A percentile compares a stretch with the other conserved stretches of the same genome.
phyloP scores from a whole-genome alignment of 2,888 invertebrate genomes.

The Scotopteryx bipunctaria region DNA sequence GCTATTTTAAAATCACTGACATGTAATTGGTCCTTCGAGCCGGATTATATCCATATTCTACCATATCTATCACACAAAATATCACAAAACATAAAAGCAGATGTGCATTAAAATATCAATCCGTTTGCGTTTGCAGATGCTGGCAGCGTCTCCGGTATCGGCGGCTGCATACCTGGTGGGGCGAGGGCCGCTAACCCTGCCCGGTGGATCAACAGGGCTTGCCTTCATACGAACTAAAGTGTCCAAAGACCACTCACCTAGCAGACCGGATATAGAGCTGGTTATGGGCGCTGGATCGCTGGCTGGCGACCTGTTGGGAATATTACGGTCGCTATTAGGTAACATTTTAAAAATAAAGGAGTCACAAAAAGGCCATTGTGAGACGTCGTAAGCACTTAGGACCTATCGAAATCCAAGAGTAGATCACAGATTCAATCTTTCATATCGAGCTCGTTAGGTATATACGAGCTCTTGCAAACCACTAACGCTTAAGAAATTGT shows the following conservation, averaged over 20 bases:
- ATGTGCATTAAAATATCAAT: too few relatives aligned
- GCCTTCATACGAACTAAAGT: conserved; percentile 89
- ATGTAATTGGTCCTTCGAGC: conserved; percentile 5
- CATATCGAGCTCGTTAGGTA: too few relatives aligned
- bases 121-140: too few relatives aligned
- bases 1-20: background rate
- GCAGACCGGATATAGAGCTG: conserved; percentile 91
- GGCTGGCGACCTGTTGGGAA: conserved; percentile 88
- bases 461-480: too few relatives aligned
- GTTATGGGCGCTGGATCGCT: conserved; percentile 91
- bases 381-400: too few relatives aligned
- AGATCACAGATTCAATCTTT: too few relatives aligned
- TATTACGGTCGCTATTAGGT: conserved; percentile 85
- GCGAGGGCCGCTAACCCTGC: conserved; percentile 88
- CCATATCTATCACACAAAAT: background rate
- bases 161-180: conserved; percentile 86
- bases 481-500: too few relatives aligned
- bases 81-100: too few relatives aligned
- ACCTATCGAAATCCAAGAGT: too few relatives aligned
- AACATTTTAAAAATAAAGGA: conserved; percentile 35
- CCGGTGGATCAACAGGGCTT: conserved; percentile 90
- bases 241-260: conserved; percentile 84
- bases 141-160: conserved; percentile 77
- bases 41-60: background rate
- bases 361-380: too few relatives aligned